Evolutionary conservation across 2,797 vertebrate species (phyloP), one percentile per base, ranked within the genome.

Genomic region (Aphelocoma californica): DNA sequence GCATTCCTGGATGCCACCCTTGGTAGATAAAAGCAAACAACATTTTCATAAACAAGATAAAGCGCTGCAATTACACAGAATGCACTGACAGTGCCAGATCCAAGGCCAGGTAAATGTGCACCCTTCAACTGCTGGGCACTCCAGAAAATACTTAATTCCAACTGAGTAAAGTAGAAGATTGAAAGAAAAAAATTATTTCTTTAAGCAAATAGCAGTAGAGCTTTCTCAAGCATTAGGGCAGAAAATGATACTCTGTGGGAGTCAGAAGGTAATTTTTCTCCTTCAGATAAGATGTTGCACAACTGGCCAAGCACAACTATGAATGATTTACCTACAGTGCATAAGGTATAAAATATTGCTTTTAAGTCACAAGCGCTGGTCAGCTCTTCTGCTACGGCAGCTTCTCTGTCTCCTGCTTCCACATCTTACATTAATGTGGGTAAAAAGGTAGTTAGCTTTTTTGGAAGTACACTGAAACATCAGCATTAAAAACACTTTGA

Each of bases 211-310:
- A 88, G 51, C 73, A 70, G 64, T 44, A 17, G 61, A 71, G 54
- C 12, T 96, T 96, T 92, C 57, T 75, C 81, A 81, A 82, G 72
- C 53, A 74, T 79, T 73, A 93, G 83, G 81, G 61, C 90, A 96
- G 88, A 92, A 96, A 96, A 96, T 82, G 66, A 93, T 87, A 85
- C 86, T 69, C 86, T 58, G 58, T 92, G 67, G 87, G 87, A 96
- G 64, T 94, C 88, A 94, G 84, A 93, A 92, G 91, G 86, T 77
- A 92, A 88, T 90, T 93, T 94, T 95, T 96, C 79, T 94, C 89
- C 88, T 92, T 96, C 71, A 53, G 65, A 87, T 93, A 92, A 95
- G 81, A 93, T 88, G 86, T 57, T 93, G 80, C 90, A 86, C 89
- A 95, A 85, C 81, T 92, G 82, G 71, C 70, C 84, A 96, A 95